phyloP scores from a whole-genome alignment of 2,888 invertebrate genomes.

The Dendrolimus houi region DNA sequence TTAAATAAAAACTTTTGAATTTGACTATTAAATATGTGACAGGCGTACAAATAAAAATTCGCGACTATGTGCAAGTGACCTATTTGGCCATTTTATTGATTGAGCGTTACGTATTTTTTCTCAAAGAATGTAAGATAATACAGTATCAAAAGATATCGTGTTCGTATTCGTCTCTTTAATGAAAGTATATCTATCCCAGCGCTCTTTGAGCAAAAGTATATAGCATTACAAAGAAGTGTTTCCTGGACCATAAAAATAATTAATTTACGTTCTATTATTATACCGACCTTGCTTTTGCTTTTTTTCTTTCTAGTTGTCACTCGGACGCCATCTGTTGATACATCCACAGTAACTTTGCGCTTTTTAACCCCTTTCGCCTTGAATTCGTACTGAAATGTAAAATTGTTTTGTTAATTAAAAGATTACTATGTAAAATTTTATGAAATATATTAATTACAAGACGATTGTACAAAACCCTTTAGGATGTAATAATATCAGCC shows the following conservation, averaged over 20 bases:
- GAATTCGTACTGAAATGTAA: slow-evolving; percentile 92
- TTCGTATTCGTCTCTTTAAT: too few species aligned
- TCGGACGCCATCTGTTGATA: slow-evolving; percentile 96
- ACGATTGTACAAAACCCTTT: too few species aligned
- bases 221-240: neutral
- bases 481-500: too few species aligned
- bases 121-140: neutral
- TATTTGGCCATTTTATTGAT: neutral
- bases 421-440: neutral
- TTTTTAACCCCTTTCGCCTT: slow-evolving; percentile 98
- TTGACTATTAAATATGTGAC: too few species aligned
- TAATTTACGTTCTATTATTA: neutral
- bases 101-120: neutral
- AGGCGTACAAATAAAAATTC: too few species aligned
- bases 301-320: slow-evolving; percentile 89
- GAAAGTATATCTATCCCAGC: too few species aligned
- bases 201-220: too few species aligned
- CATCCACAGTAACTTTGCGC: slow-evolving; percentile 95
- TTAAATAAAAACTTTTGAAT: too few species aligned
- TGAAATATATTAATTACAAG: too few species aligned
- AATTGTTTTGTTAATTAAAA: slow-evolving; percentile 1
- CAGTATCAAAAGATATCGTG: neutral
- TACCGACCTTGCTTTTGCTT: slow-evolving; percentile 50
- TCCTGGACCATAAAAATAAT: neutral
- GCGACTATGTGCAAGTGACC: neutral